Base-by-base conservation (phyloP, 1,140 invertebrate species). In the Probaryconus sp. region DNA sequence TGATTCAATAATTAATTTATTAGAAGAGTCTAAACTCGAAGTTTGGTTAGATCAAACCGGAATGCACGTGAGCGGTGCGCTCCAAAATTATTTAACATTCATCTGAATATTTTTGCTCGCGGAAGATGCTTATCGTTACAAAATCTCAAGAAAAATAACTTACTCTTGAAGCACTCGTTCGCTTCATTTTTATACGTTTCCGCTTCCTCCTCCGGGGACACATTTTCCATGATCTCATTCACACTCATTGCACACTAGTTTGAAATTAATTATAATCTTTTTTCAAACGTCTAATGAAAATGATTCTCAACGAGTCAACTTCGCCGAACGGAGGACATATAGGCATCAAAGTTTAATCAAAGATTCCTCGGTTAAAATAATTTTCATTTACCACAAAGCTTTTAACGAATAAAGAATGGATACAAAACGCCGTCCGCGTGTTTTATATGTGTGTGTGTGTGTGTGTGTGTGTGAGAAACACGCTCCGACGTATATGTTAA, bases 141-240 rank as follows among this genome's bases (percentile, higher is more conserved):
- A n/a, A n/a, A n/a, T 9, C n/a, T 21, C 21, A 24, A 20, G 21
- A 2, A 28, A 1, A 2, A 40, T 40, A 53, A 88, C 89, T 89
- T 90, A 96, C 95, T 93, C 91, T 96, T 96, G 83, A 97, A 96
- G 83, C 89, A 92, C 79, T 92, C 90, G 87, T 97, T 97, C 7
- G 95, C 95, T 82, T 94, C 89, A 80, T 94, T 92, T 89, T 97
- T 97, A 51, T 92, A 89, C 78, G 91, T 89, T 86, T 95, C 93
- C 5, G 95, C 79, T 11, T 83, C 79, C 69, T 89, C 82, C 78
- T 90, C 87, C 28, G 81, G 69, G 20, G 81, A 78, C 40, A 77
- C 65, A 37, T 61, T 42, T 14, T 60, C 43, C 31, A 20, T 47
- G 13, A 45, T 45, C 40, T 61, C 60, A 42, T 37, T 71, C 10